Conservation (phyloP, 2,888 invertebrate species). For the Heliconius ethilla region DNA sequence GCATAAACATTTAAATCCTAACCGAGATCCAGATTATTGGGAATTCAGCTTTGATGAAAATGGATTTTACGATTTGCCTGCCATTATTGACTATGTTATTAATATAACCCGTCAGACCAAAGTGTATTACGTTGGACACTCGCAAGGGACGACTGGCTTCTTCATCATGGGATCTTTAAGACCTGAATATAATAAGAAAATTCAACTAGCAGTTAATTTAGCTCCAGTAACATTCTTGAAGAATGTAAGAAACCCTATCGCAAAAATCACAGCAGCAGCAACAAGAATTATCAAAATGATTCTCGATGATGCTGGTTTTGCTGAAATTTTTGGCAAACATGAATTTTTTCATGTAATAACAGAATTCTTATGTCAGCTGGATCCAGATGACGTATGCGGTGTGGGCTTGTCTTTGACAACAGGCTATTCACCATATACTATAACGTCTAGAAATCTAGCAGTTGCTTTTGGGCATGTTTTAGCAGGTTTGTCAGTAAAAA, state of each 20-base stretch:
- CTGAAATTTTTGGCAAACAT: slow-evolving; percentile 84
- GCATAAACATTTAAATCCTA: slow-evolving; percentile 69
- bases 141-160: slow-evolving; percentile 83
- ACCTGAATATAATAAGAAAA: slow-evolving; percentile 81
- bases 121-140: slow-evolving; percentile 86
- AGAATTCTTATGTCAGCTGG: slow-evolving; percentile 62
- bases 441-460: slow-evolving; percentile 78
- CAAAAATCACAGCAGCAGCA: slow-evolving; percentile 50
- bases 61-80: slow-evolving; percentile 85
- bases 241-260: slow-evolving; percentile 65
- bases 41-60: slow-evolving; percentile 85
- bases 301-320: slow-evolving; percentile 71
- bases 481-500: slow-evolving; percentile 78
- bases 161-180: slow-evolving; percentile 75
- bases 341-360: slow-evolving; percentile 66
- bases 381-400: slow-evolving; percentile 79
- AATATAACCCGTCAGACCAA: slow-evolving; percentile 70
- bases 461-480: slow-evolving; percentile 78
- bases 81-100: slow-evolving; percentile 70
- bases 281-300: slow-evolving; percentile 52
- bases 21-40: slow-evolving; percentile 69
- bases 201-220: slow-evolving; percentile 75
- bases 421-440: slow-evolving; percentile 80
- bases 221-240: slow-evolving; percentile 82
- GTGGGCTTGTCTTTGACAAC: slow-evolving; percentile 79